Percentiles rank a stretch among this genome's conserved stretches.
Conservation (phyloP, 1,140 invertebrate species). For the Neodiprion lecontei region DNA sequence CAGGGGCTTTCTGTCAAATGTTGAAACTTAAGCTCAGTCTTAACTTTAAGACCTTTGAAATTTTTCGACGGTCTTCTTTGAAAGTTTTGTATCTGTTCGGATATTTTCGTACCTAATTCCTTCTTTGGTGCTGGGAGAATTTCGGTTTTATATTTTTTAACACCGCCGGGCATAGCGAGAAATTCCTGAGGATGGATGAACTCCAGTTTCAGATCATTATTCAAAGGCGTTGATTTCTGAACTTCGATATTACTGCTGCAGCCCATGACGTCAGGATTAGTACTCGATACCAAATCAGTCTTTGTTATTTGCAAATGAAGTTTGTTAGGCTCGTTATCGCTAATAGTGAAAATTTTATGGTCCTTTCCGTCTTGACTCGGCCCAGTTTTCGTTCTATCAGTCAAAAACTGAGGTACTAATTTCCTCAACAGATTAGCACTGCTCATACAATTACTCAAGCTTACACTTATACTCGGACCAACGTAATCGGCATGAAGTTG, state of each 20-base stretch:
- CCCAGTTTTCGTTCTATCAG: background rate
- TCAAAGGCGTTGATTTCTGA: slow-evolving; percentile 31
- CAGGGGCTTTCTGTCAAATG: slow-evolving; percentile 42
- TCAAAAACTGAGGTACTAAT: background rate
- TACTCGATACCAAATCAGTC: slow-evolving; percentile 73
- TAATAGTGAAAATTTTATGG: slow-evolving; percentile 48
- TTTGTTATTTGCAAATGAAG: slow-evolving; percentile 69
- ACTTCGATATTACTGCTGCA: slow-evolving; percentile 58
- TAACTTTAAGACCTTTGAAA: slow-evolving; percentile 57
- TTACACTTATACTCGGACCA: too few relatives aligned
- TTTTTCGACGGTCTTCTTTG: slow-evolving; percentile 48
- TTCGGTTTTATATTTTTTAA: slow-evolving; percentile 18
- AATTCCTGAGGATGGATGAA: background rate
- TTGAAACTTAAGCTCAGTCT: slow-evolving; percentile 45
- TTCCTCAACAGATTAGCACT: too few relatives aligned
- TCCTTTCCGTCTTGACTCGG: slow-evolving; percentile 21
- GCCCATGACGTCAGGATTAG: slow-evolving; percentile 69
- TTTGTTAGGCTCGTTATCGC: slow-evolving; percentile 37
- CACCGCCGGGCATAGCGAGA: slow-evolving; percentile 9
- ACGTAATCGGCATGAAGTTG: too few relatives aligned
- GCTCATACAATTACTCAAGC: too few relatives aligned
- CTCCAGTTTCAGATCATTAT: slow-evolving; percentile 11
- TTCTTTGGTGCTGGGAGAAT: slow-evolving; percentile 28
- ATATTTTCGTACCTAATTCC: slow-evolving; percentile 40
- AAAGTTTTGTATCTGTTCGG: slow-evolving; percentile 41